Percentiles rank a stretch among this genome's conserved stretches.
phyloP scores from a whole-genome alignment of 2,888 invertebrate genomes.

The Acrobasis repandana region DNA sequence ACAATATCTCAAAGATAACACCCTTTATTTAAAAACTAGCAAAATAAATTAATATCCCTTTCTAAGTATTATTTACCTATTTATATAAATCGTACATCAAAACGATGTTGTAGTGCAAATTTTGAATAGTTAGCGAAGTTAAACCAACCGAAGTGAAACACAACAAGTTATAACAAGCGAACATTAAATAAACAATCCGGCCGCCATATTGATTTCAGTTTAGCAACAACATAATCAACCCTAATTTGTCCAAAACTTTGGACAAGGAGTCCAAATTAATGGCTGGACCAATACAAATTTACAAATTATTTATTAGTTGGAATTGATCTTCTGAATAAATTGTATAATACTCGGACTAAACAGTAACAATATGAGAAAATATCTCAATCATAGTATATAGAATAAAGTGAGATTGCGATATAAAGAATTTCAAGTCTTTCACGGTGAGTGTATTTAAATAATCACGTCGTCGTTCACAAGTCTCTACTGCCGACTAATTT shows the following conservation, averaged over 20 bases:
- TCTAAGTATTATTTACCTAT: not conserved
- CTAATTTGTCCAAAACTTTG: constrained; percentile 64
- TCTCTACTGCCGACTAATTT: too few species aligned
- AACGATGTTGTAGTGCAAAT: constrained; percentile 2
- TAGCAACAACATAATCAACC: constrained; percentile 69
- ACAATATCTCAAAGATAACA: too few species aligned
- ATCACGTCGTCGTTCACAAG: too few species aligned
- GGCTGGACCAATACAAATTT: constrained; percentile 29
- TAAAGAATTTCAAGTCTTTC: too few species aligned
- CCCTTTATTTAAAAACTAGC: too few species aligned
- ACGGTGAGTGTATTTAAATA: too few species aligned
- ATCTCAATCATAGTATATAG: too few species aligned
- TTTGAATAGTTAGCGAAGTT: constrained; percentile 27
- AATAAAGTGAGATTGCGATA: too few species aligned
- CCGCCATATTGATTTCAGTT: constrained; percentile 69
- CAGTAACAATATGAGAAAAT: not conserved
- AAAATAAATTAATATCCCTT: not conserved
- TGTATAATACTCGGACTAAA: not conserved
- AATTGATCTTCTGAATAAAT: not conserved
- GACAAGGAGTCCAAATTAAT: constrained; percentile 51
- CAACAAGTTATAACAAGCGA: constrained; percentile 59
- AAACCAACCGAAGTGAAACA: constrained; percentile 52
- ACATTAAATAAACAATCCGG: constrained; percentile 61
- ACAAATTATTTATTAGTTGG: constrained; percentile 20
- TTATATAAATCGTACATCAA: constrained; percentile 9